Conservation (phyloP, 64 coral and sea anemone species). For the Stichodactyla mertensii region DNA sequence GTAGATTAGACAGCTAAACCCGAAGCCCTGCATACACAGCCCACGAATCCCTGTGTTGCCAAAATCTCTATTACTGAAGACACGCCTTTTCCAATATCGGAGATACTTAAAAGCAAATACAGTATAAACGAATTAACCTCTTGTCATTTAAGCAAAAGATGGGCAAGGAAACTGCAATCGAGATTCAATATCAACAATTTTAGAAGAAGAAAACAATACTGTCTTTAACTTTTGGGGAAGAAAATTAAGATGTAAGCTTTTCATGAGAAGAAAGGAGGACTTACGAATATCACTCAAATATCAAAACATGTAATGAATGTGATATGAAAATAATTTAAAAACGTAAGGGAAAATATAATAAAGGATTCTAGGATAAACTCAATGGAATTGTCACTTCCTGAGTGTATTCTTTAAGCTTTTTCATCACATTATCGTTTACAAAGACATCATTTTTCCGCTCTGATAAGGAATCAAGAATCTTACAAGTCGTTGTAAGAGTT, state of each 20-base stretch:
- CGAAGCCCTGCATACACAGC: background rate
- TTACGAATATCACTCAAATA: background rate
- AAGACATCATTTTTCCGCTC: background rate
- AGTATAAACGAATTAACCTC: background rate
- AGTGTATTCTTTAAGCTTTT: background rate
- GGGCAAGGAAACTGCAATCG: background rate
- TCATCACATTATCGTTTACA: background rate
- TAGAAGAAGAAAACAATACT: background rate
- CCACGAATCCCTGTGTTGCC: background rate
- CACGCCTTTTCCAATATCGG: background rate
- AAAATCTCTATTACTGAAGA: background rate
- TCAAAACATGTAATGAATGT: background rate
- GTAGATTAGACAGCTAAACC: background rate
- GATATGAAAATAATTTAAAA: background rate
- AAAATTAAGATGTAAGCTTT: too few relatives aligned
- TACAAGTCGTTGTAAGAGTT: background rate
- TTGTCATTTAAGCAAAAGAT: background rate
- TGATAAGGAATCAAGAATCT: slow-evolving; percentile 4
- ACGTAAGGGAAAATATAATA: background rate
- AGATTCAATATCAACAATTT: background rate
- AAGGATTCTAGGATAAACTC: background rate
- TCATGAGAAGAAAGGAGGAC: background rate
- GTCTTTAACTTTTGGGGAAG: too few relatives aligned
- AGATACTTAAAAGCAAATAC: background rate
- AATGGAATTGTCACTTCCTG: background rate